Evolutionary conservation across 2,113 vertebrate genomes (phyloP).

Genomic region (Platysternon megacephalum): DNA sequence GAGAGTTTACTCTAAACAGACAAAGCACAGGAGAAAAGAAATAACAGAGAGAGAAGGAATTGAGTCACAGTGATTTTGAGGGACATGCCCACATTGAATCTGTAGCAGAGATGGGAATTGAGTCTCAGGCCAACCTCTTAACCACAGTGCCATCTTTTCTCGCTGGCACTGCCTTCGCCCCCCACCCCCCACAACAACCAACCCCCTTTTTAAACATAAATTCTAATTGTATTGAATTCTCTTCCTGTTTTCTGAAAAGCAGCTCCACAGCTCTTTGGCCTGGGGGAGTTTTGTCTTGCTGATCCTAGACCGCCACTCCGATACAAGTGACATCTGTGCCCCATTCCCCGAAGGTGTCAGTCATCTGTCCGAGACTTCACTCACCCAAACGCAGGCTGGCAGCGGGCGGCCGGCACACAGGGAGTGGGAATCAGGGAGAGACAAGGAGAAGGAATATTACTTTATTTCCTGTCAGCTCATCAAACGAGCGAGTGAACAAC

Average conservation of each 20-base stretch:
- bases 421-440: neutral
- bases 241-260: neutral
- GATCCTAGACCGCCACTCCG: neutral
- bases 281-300: neutral
- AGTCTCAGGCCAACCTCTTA: neutral
- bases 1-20: neutral
- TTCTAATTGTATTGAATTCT: neutral
- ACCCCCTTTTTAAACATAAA: neutral
- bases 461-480: constrained; percentile 44
- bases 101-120: neutral
- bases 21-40: neutral
- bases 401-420: neutral
- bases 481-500: constrained; percentile 26
- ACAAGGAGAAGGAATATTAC: neutral
- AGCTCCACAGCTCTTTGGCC: neutral
- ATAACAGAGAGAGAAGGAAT: neutral
- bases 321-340: neutral
- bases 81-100: neutral
- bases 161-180: too few relatives aligned
- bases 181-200: neutral
- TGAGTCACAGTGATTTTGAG: neutral
- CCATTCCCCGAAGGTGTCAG: rapidly evolving
- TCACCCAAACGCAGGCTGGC: neutral
- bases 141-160: too few relatives aligned
- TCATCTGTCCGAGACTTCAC: neutral